These are phyloP conservation scores for Stenodera caucasica DNA, from an alignment of 2,888 invertebrate species.

Conservation along the genomic window DNA sequence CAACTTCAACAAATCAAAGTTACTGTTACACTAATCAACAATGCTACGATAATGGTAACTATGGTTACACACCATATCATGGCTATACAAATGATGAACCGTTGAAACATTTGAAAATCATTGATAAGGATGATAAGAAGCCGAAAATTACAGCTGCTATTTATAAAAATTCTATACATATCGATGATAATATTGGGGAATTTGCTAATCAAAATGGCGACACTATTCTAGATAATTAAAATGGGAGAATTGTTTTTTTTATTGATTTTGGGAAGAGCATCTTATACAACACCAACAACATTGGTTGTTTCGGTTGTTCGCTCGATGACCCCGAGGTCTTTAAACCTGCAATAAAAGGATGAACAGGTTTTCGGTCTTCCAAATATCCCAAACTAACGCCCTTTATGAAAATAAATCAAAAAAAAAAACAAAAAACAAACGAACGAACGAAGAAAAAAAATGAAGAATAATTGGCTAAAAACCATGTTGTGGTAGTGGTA, in stretches of 20 bases:
- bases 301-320: slow-evolving; percentile 4
- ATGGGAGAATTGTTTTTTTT: background rate
- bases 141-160: slow-evolving; percentile 73
- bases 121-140: slow-evolving; percentile 52
- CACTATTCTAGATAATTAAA: background rate
- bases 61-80: slow-evolving; percentile 68
- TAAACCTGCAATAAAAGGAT: slow-evolving; percentile 46
- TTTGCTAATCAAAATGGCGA: slow-evolving; percentile 1
- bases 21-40: slow-evolving; percentile 81
- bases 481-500: background rate
- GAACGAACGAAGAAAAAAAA: background rate
- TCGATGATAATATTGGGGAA: slow-evolving; percentile 10
- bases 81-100: slow-evolving; percentile 59
- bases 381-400: slow-evolving; percentile 46
- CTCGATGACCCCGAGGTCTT: slow-evolving; percentile 45
- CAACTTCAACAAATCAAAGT: slow-evolving; percentile 67
- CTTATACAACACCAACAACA: background rate
- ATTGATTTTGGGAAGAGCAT: no score
- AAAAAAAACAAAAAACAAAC: no score
- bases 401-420: slow-evolving; percentile 43
- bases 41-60: slow-evolving; percentile 73
- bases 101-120: no score
- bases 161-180: slow-evolving; percentile 60
- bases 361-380: slow-evolving; percentile 46
- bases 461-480: background rate